phyloP scores from a whole-genome alignment of 1,140 invertebrate species.

The Zophobas morio region DNA sequence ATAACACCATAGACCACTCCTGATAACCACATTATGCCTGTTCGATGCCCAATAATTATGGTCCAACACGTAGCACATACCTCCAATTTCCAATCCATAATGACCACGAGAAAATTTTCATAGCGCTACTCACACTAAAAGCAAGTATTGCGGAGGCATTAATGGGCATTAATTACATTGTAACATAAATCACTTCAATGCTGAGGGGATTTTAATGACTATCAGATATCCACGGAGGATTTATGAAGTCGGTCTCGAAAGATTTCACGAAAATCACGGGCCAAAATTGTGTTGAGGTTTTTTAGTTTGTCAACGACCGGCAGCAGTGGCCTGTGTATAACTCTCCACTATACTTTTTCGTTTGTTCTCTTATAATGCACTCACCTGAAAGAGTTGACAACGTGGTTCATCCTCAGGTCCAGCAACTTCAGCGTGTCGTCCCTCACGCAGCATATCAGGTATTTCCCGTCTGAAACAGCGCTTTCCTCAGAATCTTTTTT shows the following conservation, averaged over 20 bases:
- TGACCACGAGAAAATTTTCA: conserved; percentile 10
- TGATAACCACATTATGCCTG: not conserved
- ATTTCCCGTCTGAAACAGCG: conserved; percentile 85
- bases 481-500: not conserved
- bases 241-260: too few relatives aligned
- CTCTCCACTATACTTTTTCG: too few relatives aligned
- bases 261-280: not conserved
- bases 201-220: not conserved
- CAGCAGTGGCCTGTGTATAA: too few relatives aligned
- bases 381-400: conserved; percentile 91
- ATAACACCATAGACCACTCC: conserved; percentile 1
- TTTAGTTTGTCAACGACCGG: too few relatives aligned
- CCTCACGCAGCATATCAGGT: conserved; percentile 90
- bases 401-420: conserved; percentile 94
- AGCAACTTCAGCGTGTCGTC: conserved; percentile 96
- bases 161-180: conserved; percentile 21
- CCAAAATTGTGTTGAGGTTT: too few relatives aligned
- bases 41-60: conserved; percentile 27
- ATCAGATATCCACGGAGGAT: not conserved
- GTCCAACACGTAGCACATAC: conserved; percentile 12
- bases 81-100: conserved; percentile 22
- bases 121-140: not conserved
- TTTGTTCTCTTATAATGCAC: conserved; percentile 54
- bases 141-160: not conserved
- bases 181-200: not conserved